A percentile compares a stretch with the other conserved stretches of the same genome.
phyloP scores from a whole-genome alignment of 1,140 invertebrate genomes.

The Pseudoatta argentina region DNA sequence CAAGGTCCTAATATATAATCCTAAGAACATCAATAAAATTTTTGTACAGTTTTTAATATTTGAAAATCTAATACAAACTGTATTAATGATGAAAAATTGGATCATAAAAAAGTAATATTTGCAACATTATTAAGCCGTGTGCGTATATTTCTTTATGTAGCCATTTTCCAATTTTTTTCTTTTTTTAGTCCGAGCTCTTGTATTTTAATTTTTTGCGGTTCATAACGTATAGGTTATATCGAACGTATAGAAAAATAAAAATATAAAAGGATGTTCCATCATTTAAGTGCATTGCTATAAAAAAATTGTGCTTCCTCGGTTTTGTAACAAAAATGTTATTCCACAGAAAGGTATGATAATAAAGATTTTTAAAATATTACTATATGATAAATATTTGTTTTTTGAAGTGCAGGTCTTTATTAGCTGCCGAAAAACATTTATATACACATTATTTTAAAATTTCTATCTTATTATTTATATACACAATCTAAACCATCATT shows the following conservation, averaged over 20 bases:
- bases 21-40: not conserved
- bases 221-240: not conserved
- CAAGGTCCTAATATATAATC: too few species aligned
- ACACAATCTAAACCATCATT: not conserved
- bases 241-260: not conserved
- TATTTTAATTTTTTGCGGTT: not conserved
- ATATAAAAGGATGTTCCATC: not conserved
- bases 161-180: not conserved
- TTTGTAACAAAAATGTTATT: not conserved
- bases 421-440: not conserved
- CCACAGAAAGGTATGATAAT: not conserved
- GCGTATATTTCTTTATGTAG: not conserved
- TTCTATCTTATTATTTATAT: not conserved
- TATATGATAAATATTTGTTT: not conserved
- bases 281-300: not conserved
- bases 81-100: slow-evolving; percentile 8
- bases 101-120: not conserved
- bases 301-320: not conserved
- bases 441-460: not conserved
- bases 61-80: not conserved
- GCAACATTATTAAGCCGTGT: not conserved
- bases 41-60: not conserved
- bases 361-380: not conserved
- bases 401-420: not conserved
- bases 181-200: not conserved